Percentiles rank a stretch among this genome's conserved stretches.
phyloP scores from a whole-genome alignment of 2,797 vertebrate species.

The Peromyscus eremicus region DNA sequence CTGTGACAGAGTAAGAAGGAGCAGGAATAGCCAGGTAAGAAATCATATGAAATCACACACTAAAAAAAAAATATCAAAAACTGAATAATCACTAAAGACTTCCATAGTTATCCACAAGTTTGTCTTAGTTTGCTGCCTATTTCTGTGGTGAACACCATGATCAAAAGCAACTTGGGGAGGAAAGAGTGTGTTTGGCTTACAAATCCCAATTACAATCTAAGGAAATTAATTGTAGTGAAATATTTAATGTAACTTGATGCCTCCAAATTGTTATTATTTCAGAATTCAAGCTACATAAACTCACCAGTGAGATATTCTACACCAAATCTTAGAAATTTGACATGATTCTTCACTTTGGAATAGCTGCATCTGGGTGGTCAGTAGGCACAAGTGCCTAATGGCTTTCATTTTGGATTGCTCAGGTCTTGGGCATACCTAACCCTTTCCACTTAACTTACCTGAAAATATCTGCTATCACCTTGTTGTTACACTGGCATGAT shows the following conservation, averaged over 20 bases:
- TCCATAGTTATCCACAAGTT: background rate
- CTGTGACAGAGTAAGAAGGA: background rate
- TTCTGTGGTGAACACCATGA: background rate
- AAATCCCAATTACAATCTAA: background rate
- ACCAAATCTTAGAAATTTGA: background rate
- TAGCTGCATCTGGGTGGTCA: background rate
- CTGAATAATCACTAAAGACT: background rate
- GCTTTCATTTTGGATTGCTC: background rate
- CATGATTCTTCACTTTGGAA: background rate
- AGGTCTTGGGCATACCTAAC: background rate
- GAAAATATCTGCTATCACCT: background rate
- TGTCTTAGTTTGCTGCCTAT: background rate
- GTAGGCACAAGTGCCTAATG: background rate
- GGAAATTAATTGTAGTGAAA: background rate
- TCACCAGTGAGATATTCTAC: background rate
- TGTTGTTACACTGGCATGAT: background rate
- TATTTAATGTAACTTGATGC: background rate
- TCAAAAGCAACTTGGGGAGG: background rate
- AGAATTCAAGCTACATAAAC: background rate
- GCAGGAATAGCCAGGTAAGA: background rate
- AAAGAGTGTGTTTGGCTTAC: background rate
- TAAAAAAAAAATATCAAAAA: background rate
- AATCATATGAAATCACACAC: background rate
- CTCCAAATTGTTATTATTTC: background rate
- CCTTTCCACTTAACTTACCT: slow-evolving; percentile 18